Evolutionary conservation across 1,140 invertebrate species (phyloP).

Genomic region (Uloborus diversus): DNA sequence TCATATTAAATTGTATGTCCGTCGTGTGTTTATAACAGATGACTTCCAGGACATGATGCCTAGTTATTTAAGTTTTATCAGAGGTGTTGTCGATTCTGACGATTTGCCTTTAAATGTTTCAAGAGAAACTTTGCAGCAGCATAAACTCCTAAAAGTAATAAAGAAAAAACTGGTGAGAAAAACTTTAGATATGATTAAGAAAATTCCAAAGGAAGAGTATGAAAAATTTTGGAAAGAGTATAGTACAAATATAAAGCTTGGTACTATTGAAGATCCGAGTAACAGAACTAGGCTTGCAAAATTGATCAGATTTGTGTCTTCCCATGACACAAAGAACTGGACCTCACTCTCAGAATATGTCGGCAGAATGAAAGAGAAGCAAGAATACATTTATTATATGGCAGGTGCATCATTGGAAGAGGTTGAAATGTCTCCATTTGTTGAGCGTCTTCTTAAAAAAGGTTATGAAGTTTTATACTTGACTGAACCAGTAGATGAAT

Average conservation of each 20-base stretch:
- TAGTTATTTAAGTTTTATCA: constrained; percentile 93
- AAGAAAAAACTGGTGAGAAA: constrained; percentile 99
- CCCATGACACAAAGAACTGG: constrained; percentile 72
- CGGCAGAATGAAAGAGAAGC: constrained; percentile 95
- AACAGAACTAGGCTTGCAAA: constrained; percentile 96
- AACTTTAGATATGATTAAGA: constrained; percentile 98
- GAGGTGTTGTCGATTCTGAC: constrained; percentile 97
- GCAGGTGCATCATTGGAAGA: constrained; percentile 89
- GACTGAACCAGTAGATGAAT: constrained; percentile 98
- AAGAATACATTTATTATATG: constrained; percentile 96
- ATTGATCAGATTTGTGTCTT: constrained; percentile 90
- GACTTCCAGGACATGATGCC: constrained; percentile 99
- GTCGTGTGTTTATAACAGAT: constrained; percentile 98
- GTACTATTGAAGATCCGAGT: constrained; percentile 96
- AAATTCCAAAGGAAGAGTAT: constrained; percentile 90
- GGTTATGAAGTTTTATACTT: constrained; percentile 97
- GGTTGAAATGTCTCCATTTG: constrained; percentile 92
- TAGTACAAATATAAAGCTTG: constrained; percentile 97
- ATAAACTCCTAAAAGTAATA: constrained; percentile 98
- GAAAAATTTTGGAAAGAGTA: constrained; percentile 99
- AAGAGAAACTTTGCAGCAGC: constrained; percentile 94
- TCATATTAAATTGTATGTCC: constrained; percentile 96
- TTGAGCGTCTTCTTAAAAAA: constrained; percentile 90
- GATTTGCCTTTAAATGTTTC: constrained; percentile 98
- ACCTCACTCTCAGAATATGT: constrained; percentile 91